phyloP scores from a whole-genome alignment of 2,797 vertebrate genomes.

The Schizopygopsis pylzovi region DNA sequence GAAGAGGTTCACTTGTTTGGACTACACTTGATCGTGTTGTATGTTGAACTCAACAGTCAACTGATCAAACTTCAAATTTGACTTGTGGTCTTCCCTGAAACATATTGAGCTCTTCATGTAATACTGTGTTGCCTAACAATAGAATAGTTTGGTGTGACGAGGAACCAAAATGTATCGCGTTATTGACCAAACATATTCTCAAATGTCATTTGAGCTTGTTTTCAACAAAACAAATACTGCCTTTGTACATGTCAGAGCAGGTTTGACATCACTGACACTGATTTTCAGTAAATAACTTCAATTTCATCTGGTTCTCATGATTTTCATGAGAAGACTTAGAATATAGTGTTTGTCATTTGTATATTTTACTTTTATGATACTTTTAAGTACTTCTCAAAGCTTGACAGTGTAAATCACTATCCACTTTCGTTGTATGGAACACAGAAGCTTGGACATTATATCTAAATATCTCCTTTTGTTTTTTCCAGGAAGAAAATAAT shows the following conservation, averaged over 20 bases:
- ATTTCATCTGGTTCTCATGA: neutral
- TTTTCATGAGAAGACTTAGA: neutral
- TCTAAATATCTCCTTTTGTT: neutral
- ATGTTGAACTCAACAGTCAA: neutral
- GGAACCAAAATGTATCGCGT: neutral
- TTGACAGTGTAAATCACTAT: neutral
- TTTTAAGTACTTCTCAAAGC: neutral
- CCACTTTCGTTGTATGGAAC: neutral
- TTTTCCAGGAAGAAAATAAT: neutral
- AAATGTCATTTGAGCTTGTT: neutral
- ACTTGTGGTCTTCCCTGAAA: no score
- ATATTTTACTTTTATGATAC: neutral
- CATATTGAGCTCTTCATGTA: no score
- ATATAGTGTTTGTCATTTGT: neutral
- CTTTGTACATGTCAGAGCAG: no score
- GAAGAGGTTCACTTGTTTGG: neutral
- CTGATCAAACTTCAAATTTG: no score
- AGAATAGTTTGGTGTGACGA: neutral
- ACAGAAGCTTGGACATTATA: neutral
- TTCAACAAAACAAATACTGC: neutral
- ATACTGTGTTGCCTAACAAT: no score
- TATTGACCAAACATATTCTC: neutral
- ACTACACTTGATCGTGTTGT: neutral
- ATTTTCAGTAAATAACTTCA: neutral
- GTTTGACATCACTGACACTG: no score